These are phyloP conservation scores for Tridacna gigas DNA, from an alignment of 2,888 invertebrate genomes.

Conservation along the genomic window DNA sequence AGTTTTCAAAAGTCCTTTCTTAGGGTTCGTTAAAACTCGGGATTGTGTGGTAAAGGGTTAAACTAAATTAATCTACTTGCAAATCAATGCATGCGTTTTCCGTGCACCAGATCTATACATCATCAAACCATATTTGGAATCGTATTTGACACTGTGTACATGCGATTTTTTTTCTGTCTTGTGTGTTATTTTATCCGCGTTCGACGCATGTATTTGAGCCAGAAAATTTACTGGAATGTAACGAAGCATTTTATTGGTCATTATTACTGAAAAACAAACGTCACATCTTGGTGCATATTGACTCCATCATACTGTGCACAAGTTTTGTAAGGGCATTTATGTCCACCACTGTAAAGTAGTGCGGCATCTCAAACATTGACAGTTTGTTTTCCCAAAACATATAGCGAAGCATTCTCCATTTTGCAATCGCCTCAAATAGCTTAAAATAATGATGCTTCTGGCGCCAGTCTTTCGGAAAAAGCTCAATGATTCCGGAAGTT, in stretches of 20 bases:
- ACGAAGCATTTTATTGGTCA: not conserved
- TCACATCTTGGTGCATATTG: conserved; percentile 26
- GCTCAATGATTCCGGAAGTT: conserved; percentile 45
- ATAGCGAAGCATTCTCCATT: conserved; percentile 43
- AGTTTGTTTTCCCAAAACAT: conserved; percentile 46
- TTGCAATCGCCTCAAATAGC: conserved; percentile 48
- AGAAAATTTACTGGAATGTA: too few species aligned
- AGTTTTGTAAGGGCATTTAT: conserved; percentile 24
- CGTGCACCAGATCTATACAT: too few species aligned
- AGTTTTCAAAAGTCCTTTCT: not conserved
- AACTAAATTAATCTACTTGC: too few species aligned
- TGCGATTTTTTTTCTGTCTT: too few species aligned
- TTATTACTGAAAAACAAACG: not conserved
- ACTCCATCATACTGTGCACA: conserved; percentile 33
- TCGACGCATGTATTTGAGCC: too few species aligned
- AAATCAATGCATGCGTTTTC: too few species aligned
- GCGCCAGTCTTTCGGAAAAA: conserved; percentile 46
- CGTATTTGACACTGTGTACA: too few species aligned
- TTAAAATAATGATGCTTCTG: conserved; percentile 30
- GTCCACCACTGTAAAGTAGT: conserved; percentile 51
- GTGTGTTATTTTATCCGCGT: too few species aligned
- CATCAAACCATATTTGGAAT: too few species aligned
- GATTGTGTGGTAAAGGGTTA: too few species aligned
- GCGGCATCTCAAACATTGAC: conserved; percentile 36
- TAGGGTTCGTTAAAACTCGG: too few species aligned